These are phyloP conservation scores for Lasius fuliginosus DNA, from an alignment of 2,888 invertebrate genomes.

Conservation along the genomic window DNA sequence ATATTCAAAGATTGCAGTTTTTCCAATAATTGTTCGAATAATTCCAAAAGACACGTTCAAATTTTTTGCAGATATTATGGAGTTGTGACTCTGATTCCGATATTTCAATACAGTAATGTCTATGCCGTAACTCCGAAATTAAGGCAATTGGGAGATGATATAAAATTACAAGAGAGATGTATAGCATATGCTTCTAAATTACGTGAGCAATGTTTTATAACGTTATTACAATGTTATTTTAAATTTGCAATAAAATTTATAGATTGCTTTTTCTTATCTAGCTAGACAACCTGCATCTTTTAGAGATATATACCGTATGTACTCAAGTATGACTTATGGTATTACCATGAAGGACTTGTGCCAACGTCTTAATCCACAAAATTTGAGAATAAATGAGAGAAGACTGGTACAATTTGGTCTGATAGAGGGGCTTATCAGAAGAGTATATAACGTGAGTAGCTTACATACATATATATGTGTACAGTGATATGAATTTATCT, in stretches of 20 bases:
- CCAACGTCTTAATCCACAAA: conserved; percentile 91
- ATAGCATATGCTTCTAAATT: conserved; percentile 91
- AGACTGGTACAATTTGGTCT: conserved; percentile 95
- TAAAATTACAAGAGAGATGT: conserved; percentile 91
- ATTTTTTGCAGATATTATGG: conserved; percentile 88
- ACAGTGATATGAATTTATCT: not conserved
- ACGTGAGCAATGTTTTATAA: conserved; percentile 86
- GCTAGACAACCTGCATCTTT: conserved; percentile 90
- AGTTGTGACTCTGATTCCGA: conserved; percentile 92
- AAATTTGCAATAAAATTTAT: not conserved
- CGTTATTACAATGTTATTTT: conserved; percentile 4
- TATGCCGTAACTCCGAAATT: conserved; percentile 93
- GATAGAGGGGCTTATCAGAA: conserved; percentile 93
- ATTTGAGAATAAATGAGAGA: conserved; percentile 92
- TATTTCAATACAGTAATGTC: conserved; percentile 95
- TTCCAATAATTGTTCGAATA: conserved; percentile 1
- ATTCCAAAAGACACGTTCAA: not conserved
- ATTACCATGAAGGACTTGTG: conserved; percentile 93
- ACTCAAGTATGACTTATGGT: conserved; percentile 92
- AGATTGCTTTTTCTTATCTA: conserved; percentile 78
- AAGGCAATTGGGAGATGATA: conserved; percentile 90
- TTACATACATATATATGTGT: not conserved
- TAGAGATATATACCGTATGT: conserved; percentile 91
- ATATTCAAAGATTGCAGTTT: conserved; percentile 51
- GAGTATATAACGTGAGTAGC: conserved; percentile 91